A percentile compares a stretch with the other conserved stretches of the same genome.
Evolutionary conservation across 2,797 vertebrate species (phyloP).

Genomic region (Peromyscus attwateri): DNA sequence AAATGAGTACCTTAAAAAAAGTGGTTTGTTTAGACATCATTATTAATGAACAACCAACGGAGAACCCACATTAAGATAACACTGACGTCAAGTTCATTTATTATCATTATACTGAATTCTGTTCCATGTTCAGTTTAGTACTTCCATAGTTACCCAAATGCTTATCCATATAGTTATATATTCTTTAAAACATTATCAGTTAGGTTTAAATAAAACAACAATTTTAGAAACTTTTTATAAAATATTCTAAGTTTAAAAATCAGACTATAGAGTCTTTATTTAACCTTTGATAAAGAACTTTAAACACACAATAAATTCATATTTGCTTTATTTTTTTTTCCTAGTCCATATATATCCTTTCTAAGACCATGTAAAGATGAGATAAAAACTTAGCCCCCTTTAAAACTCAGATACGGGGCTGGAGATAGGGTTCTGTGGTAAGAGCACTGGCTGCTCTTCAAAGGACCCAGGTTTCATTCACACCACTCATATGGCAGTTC

Average conservation of each 20-base stretch:
- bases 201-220: conserved; percentile 57
- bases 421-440: not conserved
- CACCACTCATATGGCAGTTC: not conserved
- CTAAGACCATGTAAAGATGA: conserved; percentile 1
- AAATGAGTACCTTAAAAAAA: conserved; percentile 94
- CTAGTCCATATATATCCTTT: conserved; percentile 13
- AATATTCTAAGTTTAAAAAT: conserved; percentile 62
- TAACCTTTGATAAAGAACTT: conserved; percentile 29
- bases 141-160: conserved; percentile 47
- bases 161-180: not conserved
- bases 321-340: not conserved
- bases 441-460: not conserved
- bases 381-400: conserved; percentile 9
- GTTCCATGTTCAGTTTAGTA: conserved; percentile 55
- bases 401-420: not conserved
- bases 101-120: conserved; percentile 54
- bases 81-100: conserved; percentile 53
- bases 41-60: conserved; percentile 29
- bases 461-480: not conserved
- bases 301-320: conserved; percentile 26
- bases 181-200: conserved; percentile 44
- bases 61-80: conserved; percentile 25
- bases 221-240: conserved; percentile 26
- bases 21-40: conserved; percentile 11
- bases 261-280: conserved; percentile 26